Base-by-base conservation (phyloP, 2,113 vertebrate species). In the Calyptommatus sinebrachiatus region DNA sequence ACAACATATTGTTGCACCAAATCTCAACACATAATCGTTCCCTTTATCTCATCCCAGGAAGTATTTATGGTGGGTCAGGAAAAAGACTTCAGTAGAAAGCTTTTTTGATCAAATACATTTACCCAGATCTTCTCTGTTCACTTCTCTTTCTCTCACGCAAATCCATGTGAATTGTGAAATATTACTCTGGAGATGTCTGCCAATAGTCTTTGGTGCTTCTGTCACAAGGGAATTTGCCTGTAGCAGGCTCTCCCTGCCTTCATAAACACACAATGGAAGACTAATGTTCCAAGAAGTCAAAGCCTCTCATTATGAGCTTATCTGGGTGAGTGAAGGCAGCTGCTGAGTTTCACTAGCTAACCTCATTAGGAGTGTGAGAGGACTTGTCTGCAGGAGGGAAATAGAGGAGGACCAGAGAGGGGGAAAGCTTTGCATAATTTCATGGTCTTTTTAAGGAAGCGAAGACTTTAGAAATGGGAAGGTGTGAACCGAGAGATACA, bases 311-410 rank as follows among this genome's bases (percentile, higher is more conserved):
- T 76, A 70, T 69, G 66, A 80, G 70, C 70, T n/a, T 1, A 1
- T 48, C 22, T 0, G 2, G 71, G 35, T 70, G 70, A 84, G 21
- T 46, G 0, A 35, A 73, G 14, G 28, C 68, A 72, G 16, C 7
- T 26, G 83, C 28, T 80, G 79, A 74, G n/a, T 45, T 80, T 77
- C 69, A 69, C 2, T 14, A 63, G 31, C 41, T 80, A 41, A 1
- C 20, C 16, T 1, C 0, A 0, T 72, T 1, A 41, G 76, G 61
- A 67, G 31, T 18, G 1, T 6, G 3, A 0, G 3, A 1, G 28
- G 14, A 68, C 0, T 8, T 50, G 14, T 8, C 16, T 77, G 75
- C 22, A 26, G n/a, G 63, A 69, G 57, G 45, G 63, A 77, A 84
- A 83, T 77, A 12, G 46, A 31, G 45, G 77, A 0, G 9, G 1